Conservation (phyloP, 2,797 vertebrate species). For the Rhincodon typus region DNA sequence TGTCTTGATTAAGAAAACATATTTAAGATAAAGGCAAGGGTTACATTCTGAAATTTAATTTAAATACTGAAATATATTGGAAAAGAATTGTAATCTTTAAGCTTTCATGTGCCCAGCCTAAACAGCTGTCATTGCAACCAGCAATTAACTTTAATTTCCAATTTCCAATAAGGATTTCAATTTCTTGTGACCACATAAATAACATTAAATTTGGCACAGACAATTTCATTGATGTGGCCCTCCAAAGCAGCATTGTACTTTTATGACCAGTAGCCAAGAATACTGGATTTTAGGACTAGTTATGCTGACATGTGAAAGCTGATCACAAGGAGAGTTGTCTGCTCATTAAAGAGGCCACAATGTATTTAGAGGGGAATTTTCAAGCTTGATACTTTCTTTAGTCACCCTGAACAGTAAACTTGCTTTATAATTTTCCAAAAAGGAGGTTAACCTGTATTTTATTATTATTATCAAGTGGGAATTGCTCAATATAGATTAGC, state of each 20-base stretch:
- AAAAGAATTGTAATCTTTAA: background rate
- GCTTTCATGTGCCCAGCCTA: background rate
- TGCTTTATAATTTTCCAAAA: background rate
- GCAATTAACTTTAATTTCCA: background rate
- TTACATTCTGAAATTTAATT: background rate
- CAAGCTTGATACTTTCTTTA: background rate
- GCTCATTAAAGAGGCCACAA: background rate
- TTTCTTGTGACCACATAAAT: slow-evolving; percentile 1
- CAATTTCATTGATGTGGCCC: background rate
- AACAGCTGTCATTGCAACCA: background rate
- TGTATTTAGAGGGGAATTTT: background rate
- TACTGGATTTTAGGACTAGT: background rate
- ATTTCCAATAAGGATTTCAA: background rate
- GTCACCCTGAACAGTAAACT: background rate
- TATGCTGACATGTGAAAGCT: background rate
- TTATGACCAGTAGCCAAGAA: slow-evolving; percentile 14
- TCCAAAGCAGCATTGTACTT: background rate
- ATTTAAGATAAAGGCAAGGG: background rate
- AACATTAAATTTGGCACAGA: background rate
- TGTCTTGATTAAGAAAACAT: background rate
- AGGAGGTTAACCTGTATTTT: background rate
- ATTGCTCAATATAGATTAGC: background rate
- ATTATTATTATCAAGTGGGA: background rate
- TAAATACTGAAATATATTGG: background rate
- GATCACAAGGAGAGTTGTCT: background rate